Percentiles rank a stretch among this genome's conserved stretches.
Evolutionary conservation across 2,888 invertebrate species (phyloP).

Genomic region (Ectropis crepuscularia): DNA sequence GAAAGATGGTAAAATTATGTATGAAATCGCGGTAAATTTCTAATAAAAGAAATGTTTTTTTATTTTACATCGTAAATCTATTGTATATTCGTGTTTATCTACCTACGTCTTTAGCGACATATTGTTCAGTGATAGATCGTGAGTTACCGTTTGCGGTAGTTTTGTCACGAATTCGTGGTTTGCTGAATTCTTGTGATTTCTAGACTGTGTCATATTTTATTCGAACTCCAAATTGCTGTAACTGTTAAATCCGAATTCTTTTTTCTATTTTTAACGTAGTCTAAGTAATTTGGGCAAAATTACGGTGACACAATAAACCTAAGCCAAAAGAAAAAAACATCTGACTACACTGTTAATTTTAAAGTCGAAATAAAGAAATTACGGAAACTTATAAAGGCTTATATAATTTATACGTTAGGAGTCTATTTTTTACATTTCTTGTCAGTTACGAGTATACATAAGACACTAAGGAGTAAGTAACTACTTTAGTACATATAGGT

Average conservation of each 20-base stretch:
- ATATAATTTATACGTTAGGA: too few relatives aligned
- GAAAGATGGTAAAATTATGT: too few relatives aligned
- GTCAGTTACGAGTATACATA: too few relatives aligned
- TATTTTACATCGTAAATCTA: too few relatives aligned
- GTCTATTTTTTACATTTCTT: too few relatives aligned
- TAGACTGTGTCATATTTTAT: slow-evolving; percentile 31
- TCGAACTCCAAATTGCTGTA: slow-evolving; percentile 21
- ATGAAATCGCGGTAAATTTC: too few relatives aligned
- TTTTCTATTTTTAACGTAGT: neutral
- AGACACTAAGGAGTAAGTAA: too few relatives aligned
- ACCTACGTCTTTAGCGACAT: slow-evolving; percentile 7
- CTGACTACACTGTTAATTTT: neutral
- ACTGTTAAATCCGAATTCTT: slow-evolving; percentile 22
- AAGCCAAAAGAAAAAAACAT: neutral
- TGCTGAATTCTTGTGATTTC: slow-evolving; percentile 29
- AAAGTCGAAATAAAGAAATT: too few relatives aligned
- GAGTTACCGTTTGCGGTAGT: slow-evolving; percentile 35
- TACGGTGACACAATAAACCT: too few relatives aligned
- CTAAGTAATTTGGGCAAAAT: neutral
- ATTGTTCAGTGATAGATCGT: slow-evolving; percentile 32
- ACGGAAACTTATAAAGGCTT: too few relatives aligned
- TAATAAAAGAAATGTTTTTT: too few relatives aligned
- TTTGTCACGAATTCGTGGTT: slow-evolving; percentile 42
- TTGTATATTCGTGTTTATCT: neutral
- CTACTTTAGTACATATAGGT: too few relatives aligned